phyloP scores from a whole-genome alignment of 2,888 invertebrate genomes.

The Uloborus plumipes region DNA sequence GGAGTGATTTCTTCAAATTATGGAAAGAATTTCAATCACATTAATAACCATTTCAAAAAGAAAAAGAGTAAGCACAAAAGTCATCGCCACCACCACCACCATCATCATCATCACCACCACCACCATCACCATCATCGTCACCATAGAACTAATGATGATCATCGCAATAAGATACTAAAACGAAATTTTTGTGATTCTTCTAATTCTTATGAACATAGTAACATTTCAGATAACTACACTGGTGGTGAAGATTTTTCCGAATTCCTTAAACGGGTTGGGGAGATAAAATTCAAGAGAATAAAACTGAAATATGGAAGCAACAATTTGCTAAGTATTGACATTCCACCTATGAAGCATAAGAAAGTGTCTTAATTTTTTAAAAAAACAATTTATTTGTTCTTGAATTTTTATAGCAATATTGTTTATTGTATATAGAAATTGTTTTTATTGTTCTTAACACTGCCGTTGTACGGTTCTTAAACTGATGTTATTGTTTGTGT shows the following conservation, averaged over 20 bases:
- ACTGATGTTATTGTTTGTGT: conserved; percentile 33
- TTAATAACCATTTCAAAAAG: conserved; percentile 35
- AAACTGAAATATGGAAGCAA: conserved; percentile 90
- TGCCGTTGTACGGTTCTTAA: conserved; percentile 57
- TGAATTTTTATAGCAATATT: conserved; percentile 57
- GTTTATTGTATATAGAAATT: conserved; percentile 46
- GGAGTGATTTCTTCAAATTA: background rate
- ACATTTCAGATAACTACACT: background rate
- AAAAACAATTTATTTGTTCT: conserved; percentile 34
- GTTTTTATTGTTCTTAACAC: conserved; percentile 44
- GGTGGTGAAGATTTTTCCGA: conserved; percentile 38
- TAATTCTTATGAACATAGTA: background rate
- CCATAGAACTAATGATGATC: conserved; percentile 2
- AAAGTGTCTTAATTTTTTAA: conserved; percentile 59
- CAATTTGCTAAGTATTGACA: conserved; percentile 89
- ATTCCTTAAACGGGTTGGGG: conserved; percentile 48
- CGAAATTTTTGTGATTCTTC: conserved; percentile 26
- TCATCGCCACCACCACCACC: conserved; percentile 15
- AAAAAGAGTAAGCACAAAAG: conserved; percentile 57
- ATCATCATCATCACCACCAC: background rate
- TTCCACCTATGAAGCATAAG: conserved; percentile 74
- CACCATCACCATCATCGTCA: conserved; percentile 9
- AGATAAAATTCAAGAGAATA: conserved; percentile 80
- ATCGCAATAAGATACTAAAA: conserved; percentile 42
- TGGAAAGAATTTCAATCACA: background rate